These are phyloP conservation scores for Arenicola marina DNA, from an alignment of 2,888 invertebrate genomes.

Conservation along the genomic window DNA sequence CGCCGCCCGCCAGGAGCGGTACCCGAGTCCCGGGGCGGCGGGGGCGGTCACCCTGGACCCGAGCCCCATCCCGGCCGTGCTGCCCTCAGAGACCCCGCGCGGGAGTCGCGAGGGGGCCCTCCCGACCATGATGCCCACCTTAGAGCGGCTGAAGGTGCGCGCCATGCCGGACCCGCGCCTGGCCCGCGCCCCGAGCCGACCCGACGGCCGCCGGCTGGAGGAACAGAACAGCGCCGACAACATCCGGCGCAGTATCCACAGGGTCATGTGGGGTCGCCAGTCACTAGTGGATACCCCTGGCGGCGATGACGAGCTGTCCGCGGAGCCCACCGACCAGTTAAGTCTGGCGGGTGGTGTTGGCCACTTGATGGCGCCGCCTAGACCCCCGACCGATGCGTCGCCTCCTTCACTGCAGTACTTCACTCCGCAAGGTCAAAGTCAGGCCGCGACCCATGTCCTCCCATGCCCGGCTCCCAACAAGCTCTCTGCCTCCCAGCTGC, in stretches of 20 bases:
- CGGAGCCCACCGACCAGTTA: no score
- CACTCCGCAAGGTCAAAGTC: no score
- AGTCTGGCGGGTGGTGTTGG: no score
- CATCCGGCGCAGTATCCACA: slow-evolving; percentile 56
- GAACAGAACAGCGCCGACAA: slow-evolving; percentile 50
- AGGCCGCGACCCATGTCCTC: no score
- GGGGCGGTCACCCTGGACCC: not conserved
- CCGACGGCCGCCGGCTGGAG: slow-evolving; percentile 21
- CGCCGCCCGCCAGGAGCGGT: not conserved
- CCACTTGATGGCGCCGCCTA: no score
- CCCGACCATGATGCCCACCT: not conserved
- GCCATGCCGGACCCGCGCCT: slow-evolving; percentile 66
- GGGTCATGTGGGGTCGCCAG: slow-evolving; percentile 31
- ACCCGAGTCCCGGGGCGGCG: not conserved
- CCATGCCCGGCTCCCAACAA: no score
- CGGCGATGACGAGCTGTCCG: not conserved
- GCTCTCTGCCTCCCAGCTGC: no score
- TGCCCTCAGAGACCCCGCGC: no score
- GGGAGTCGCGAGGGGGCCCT: not conserved
- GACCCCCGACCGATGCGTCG: no score
- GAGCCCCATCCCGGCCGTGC: not conserved
- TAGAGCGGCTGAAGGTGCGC: slow-evolving; percentile 68
- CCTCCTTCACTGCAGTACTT: no score
- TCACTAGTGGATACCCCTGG: not conserved
- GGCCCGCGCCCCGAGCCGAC: not conserved